phyloP scores from a whole-genome alignment of 2,113 vertebrate genomes.

The Rhipidura dahli region DNA sequence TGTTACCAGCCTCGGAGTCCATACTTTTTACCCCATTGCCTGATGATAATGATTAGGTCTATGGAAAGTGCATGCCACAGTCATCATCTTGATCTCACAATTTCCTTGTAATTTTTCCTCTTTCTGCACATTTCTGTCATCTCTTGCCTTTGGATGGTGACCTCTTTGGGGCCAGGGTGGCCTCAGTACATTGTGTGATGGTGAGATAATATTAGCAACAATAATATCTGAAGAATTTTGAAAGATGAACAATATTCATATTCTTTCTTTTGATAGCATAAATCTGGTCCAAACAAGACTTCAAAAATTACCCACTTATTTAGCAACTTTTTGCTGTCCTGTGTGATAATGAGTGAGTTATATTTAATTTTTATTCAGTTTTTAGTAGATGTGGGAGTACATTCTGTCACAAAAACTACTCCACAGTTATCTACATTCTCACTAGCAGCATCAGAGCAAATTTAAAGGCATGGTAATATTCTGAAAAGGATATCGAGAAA shows the following conservation, averaged over 20 bases:
- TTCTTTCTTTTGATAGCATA: not conserved
- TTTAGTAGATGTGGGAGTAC: not conserved
- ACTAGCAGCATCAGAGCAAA: not conserved
- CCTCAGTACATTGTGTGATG: not conserved
- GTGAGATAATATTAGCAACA: not conserved
- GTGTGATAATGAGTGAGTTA: not conserved
- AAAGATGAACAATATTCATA: not conserved
- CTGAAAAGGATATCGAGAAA: not conserved
- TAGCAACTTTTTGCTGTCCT: not conserved
- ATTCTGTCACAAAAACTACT: not conserved
- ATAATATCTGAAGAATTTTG: not conserved
- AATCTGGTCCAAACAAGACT: not conserved
- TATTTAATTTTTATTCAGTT: not conserved
- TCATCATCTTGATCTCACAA: not conserved
- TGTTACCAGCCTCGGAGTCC: not conserved
- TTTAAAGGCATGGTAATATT: not conserved
- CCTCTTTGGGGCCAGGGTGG: not conserved
- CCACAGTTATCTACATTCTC: not conserved
- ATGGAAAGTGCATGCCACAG: accelerated
- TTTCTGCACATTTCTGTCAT: not conserved
- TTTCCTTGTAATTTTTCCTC: not conserved
- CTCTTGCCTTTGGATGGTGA: not conserved
- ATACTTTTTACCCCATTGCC: not conserved
- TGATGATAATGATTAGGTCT: not conserved
- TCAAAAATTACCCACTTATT: not conserved